Percentiles rank a stretch among this genome's conserved stretches.
Evolutionary conservation across 1,140 invertebrate species (phyloP).

Genomic region (Trachelipus rathkii): DNA sequence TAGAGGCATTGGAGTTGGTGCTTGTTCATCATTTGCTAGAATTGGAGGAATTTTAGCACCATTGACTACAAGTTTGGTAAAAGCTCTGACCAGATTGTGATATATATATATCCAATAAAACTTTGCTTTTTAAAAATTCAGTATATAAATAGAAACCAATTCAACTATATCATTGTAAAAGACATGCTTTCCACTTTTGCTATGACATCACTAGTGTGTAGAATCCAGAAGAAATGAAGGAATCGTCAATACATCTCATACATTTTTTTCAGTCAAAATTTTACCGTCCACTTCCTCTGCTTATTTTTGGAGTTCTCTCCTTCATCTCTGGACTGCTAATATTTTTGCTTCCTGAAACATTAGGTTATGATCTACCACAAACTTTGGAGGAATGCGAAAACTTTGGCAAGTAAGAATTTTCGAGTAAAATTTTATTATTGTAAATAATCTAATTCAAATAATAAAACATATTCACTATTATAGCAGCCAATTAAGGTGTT

Average conservation of each 20-base stretch:
- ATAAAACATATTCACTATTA: no score
- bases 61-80: slow-evolving; percentile 39
- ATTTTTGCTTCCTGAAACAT: slow-evolving; percentile 49
- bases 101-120: no score
- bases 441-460: no score
- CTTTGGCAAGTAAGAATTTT: slow-evolving; percentile 36
- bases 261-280: slow-evolving; percentile 6
- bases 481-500: no score
- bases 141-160: no score
- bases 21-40: slow-evolving; percentile 30
- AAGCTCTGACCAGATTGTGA: not conserved
- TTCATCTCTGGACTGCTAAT: slow-evolving; percentile 47
- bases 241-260: not conserved
- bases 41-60: slow-evolving; percentile 36
- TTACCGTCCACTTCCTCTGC: slow-evolving; percentile 23
- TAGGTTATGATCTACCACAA: slow-evolving; percentile 48
- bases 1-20: slow-evolving; percentile 23
- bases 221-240: not conserved
- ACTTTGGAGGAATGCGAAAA: slow-evolving; percentile 49
- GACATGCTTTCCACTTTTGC: no score
- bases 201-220: not conserved
- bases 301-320: slow-evolving; percentile 47
- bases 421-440: no score
- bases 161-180: no score
- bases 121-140: no score